A percentile compares a stretch with the other conserved stretches of the same genome.
These are phyloP conservation scores for Abscondita cerata DNA, from an alignment of 2,888 invertebrate species.

Conservation along the genomic window DNA sequence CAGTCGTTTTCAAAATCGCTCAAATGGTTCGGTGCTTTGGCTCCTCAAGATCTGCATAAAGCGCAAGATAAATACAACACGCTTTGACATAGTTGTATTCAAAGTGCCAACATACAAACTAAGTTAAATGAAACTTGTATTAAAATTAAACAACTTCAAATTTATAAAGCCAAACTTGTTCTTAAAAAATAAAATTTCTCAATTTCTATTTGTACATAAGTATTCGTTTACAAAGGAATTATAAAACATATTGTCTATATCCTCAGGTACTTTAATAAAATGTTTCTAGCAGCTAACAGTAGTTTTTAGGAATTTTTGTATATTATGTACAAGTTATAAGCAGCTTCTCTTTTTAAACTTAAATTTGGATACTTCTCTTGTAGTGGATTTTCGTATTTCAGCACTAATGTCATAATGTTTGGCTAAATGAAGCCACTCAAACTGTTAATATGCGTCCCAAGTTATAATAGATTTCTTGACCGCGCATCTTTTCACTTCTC, in stretches of 20 bases:
- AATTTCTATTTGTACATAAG: no score
- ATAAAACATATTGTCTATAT: constrained; percentile 18
- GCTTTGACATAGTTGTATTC: constrained; percentile 70
- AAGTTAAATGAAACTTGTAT: constrained; percentile 60
- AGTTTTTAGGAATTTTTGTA: constrained; percentile 79
- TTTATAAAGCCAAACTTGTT: constrained; percentile 42
- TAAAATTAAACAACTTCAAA: constrained; percentile 50
- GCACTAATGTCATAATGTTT: constrained; percentile 82
- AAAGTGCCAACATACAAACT: constrained; percentile 74
- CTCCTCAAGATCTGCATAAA: constrained; percentile 78
- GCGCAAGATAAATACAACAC: constrained; percentile 78
- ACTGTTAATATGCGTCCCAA: constrained; percentile 86
- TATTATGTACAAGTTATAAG: constrained; percentile 82
- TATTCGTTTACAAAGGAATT: background rate
- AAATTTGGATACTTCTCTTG: constrained; percentile 68
- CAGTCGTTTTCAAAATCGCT: constrained; percentile 64
- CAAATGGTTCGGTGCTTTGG: constrained; percentile 87
- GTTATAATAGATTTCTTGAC: constrained; percentile 88
- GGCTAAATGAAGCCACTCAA: constrained; percentile 80
- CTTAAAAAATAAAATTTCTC: constrained; percentile 35
- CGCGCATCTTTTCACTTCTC: constrained; percentile 67
- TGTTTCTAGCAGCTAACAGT: constrained; percentile 77
- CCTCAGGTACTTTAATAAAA: constrained; percentile 70
- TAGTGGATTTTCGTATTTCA: constrained; percentile 62
- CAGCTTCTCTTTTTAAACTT: constrained; percentile 80